A percentile compares a stretch with the other conserved stretches of the same genome.
Evolutionary conservation across 92 coral and sea anemone species (phyloP).

Genomic region (Siderastrea siderea): DNA sequence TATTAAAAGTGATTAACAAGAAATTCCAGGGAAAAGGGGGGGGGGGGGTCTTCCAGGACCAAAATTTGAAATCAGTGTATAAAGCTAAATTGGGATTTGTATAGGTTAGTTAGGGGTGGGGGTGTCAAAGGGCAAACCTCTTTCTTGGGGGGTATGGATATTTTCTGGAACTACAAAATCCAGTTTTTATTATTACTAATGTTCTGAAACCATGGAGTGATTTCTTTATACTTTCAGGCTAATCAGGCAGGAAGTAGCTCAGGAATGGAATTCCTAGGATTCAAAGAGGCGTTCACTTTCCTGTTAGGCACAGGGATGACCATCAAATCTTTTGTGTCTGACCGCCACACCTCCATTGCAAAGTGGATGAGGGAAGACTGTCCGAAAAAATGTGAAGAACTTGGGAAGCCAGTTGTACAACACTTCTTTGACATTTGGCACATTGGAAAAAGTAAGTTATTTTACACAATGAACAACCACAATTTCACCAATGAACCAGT

Average conservation of each 20-base stretch:
- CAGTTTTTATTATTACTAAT: no score
- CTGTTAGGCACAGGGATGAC: constrained; percentile 66
- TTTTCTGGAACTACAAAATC: no score
- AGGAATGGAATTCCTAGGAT: constrained; percentile 76
- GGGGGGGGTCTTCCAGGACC: no score
- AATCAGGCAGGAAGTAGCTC: constrained; percentile 79
- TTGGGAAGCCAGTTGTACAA: constrained; percentile 70
- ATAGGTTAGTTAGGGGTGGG: no score
- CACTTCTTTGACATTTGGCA: constrained; percentile 85
- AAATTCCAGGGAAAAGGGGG: no score
- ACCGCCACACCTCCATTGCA: constrained; percentile 69
- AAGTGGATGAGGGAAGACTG: constrained; percentile 84
- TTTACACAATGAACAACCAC: no score
- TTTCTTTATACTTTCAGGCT: constrained; percentile 48
- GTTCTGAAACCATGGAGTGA: neutral
- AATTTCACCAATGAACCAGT: no score
- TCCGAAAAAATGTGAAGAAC: constrained; percentile 47
- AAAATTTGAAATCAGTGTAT: no score
- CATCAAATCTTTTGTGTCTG: constrained; percentile 65
- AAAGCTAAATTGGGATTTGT: no score
- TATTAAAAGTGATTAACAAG: no score
- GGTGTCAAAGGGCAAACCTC: no score
- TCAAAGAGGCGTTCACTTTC: constrained; percentile 64
- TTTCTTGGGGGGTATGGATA: no score
- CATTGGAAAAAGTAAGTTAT: constrained; percentile 66